Conservation (phyloP, 2,888 invertebrate genomes). For the Cerastoderma edule region DNA sequence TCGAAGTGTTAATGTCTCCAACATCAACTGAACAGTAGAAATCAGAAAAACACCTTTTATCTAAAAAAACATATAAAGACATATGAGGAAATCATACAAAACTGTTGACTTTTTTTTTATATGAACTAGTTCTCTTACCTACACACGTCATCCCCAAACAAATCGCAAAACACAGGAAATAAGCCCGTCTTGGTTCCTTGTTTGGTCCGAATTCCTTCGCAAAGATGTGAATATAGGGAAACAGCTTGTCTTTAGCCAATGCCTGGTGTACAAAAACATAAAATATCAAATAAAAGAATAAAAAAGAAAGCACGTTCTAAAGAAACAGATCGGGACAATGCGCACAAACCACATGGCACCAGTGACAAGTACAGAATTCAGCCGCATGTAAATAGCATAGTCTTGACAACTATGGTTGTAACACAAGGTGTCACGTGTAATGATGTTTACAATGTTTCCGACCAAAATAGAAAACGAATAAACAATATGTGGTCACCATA, state of each 20-base stretch:
- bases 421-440: no score
- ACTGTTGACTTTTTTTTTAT: not conserved
- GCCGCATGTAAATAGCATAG: no score
- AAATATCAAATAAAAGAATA: not conserved
- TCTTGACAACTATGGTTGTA: no score
- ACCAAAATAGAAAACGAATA: no score
- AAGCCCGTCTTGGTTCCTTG: conserved; percentile 91
- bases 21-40: no score
- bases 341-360: no score
- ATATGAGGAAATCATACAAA: not conserved
- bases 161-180: conserved; percentile 94
- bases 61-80: not conserved
- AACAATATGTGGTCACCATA: no score
- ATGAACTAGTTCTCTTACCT: conserved; percentile 86
- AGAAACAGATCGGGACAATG: no score
- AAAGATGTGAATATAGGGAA: conserved; percentile 94
- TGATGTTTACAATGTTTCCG: no score
- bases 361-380: no score
- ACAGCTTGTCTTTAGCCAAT: conserved; percentile 95
- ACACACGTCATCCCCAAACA: conserved; percentile 94
- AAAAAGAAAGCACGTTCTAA: not conserved
- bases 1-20: no score
- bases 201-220: conserved; percentile 88
- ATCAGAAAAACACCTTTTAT: not conserved
- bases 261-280: conserved; percentile 85